phyloP scores from a whole-genome alignment of 2,888 invertebrate species.

The Charanyca ferruginea region DNA sequence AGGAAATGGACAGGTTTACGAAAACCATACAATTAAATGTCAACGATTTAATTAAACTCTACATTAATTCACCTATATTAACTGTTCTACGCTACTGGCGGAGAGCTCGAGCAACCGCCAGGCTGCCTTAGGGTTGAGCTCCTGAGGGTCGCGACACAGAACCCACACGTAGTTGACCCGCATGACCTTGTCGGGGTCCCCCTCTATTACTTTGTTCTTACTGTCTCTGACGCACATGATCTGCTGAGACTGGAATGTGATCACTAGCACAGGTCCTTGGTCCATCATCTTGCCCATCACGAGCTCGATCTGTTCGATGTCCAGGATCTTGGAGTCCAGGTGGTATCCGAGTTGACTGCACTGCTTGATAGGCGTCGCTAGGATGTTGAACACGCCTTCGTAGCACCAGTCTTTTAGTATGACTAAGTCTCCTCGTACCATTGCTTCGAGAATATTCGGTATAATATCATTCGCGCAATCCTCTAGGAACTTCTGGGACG shows the following conservation, averaged over 20 bases:
- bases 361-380: constrained; percentile 97
- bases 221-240: constrained; percentile 97
- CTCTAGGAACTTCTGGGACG: constrained; percentile 96
- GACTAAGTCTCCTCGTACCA: constrained; percentile 97
- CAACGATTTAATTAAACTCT: constrained; percentile 81
- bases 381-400: constrained; percentile 97
- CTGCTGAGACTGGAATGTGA: constrained; percentile 99
- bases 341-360: constrained; percentile 95
- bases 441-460: constrained; percentile 99
- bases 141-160: constrained; percentile 98
- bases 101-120: constrained; percentile 98
- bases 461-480: constrained; percentile 99
- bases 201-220: constrained; percentile 96
- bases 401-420: constrained; percentile 99
- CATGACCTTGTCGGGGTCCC: constrained; percentile 98
- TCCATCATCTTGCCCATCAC: constrained; percentile 99
- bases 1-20: constrained; percentile 67
- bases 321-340: constrained; percentile 96
- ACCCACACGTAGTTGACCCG: constrained; percentile 99
- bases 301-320: constrained; percentile 97
- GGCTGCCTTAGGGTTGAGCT: constrained; percentile 98
- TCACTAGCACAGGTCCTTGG: constrained; percentile 98
- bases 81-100: constrained; percentile 96
- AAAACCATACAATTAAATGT: constrained; percentile 73
- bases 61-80: constrained; percentile 91